Evolutionary conservation across 2,113 vertebrate species (phyloP), one percentile per base, ranked within the genome.

Genomic region (Athene cunicularia): DNA sequence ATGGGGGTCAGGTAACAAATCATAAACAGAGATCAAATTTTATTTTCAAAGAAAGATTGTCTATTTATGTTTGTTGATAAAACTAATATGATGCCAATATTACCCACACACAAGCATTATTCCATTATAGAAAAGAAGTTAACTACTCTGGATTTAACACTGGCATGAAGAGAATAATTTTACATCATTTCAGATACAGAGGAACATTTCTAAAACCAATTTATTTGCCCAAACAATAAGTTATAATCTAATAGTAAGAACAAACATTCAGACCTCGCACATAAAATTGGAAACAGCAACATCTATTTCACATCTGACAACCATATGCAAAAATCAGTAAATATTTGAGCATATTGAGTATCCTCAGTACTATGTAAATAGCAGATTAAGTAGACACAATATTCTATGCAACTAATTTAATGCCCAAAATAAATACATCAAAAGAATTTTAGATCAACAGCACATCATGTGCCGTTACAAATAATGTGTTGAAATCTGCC

Each of bases 371-470:
- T 73, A 80, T 80, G 89, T 90, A 94, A 95, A 96, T 9, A 96
- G 37, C 81, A 96, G 71, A 93, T 56, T 73, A 91, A 93, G 77
- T 22, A 96, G 91, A 76, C 53, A 94, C 45, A 94, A 90, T 90
- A 95, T 91, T 88, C 81, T 74, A 58, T 55, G 86, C 70, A 91
- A 80, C 43, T 63, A 60, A 91, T 87, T 92, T 86, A 86, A 83
- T 37, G 52, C 89, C 55, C 55, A 83, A 97, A 97, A 95, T 90
- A 97, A 96, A 95, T 53, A 95, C 92, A 95, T 97, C 95, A 94
- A 94, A 95, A 96, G 96, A 95, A 93, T 95, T 96, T 87, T 85
- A 94, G 77, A 96, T 95, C 91, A 96, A 88, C 93, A 88, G 80
- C 86, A 76, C 91, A 76, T 24, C 6, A 17, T 93, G 79, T 74